These are phyloP conservation scores for Nudaria mundana DNA, from an alignment of 2,888 invertebrate species.

Conservation along the genomic window DNA sequence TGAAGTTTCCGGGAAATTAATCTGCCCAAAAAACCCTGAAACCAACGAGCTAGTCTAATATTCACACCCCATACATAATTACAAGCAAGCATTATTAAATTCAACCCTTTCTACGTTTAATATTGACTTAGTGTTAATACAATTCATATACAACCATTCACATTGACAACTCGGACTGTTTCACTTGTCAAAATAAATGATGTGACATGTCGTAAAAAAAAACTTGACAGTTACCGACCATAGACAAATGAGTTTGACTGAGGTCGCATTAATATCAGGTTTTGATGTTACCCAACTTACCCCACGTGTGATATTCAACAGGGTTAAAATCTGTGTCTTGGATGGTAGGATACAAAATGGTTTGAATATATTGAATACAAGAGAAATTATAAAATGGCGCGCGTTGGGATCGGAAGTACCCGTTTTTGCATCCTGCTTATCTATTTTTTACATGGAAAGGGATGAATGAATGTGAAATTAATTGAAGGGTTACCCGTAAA, in stretches of 20 bases:
- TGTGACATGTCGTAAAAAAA: conserved; percentile 56
- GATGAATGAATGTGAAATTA: conserved; percentile 72
- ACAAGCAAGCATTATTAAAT: conserved; percentile 13
- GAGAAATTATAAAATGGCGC: conserved; percentile 41
- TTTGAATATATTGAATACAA: too few species aligned
- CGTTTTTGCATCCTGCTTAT: conserved; percentile 59
- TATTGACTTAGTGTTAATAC: conserved; percentile 26
- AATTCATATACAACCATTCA: conserved; percentile 24
- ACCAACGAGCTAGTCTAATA: too few species aligned
- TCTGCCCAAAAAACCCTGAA: too few species aligned
- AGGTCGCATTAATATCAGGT: conserved; percentile 56
- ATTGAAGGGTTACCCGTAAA: conserved; percentile 62
- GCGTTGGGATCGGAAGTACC: conserved; percentile 45
- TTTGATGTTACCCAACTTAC: conserved; percentile 29
- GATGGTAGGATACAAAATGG: conserved; percentile 32
- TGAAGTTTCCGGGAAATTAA: too few species aligned
- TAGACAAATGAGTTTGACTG: conserved; percentile 50
- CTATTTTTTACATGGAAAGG: conserved; percentile 56
- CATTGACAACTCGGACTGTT: conserved; percentile 38
- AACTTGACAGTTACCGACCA: conserved; percentile 55
- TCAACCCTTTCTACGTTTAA: conserved; percentile 16
- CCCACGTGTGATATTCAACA: conserved; percentile 22
- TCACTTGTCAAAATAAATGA: conserved; percentile 65
- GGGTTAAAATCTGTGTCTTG: conserved; percentile 29
- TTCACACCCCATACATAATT: background rate